Percentiles rank a stretch among this genome's conserved stretches.
Evolutionary conservation across 2,797 vertebrate species (phyloP).

Genomic region (Tapirus indicus): DNA sequence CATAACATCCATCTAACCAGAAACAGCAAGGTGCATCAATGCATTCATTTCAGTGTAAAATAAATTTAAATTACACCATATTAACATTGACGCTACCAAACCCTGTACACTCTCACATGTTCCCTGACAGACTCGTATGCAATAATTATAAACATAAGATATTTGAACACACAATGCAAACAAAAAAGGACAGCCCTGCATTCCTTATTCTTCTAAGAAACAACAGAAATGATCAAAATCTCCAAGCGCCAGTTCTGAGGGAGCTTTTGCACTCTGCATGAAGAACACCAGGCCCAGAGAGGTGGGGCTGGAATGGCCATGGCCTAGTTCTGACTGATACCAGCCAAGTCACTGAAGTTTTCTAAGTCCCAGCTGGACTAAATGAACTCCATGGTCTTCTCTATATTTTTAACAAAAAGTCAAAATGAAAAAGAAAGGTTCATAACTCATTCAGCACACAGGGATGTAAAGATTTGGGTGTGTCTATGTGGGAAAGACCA

Average conservation of each 20-base stretch:
- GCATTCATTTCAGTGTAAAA: not conserved
- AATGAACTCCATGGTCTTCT: not conserved
- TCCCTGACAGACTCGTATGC: not conserved
- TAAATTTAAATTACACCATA: constrained; percentile 37
- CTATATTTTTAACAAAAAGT: not conserved
- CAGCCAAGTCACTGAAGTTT: not conserved
- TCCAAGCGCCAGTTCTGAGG: not conserved
- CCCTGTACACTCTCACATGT: not conserved
- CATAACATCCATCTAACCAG: constrained; percentile 12
- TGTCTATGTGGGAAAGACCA: not conserved
- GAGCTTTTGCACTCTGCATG: not conserved
- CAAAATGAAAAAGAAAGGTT: not conserved
- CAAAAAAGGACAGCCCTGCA: not conserved
- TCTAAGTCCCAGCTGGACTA: not conserved
- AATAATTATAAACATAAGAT: constrained; percentile 17
- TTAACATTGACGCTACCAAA: not conserved
- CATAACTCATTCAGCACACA: not conserved
- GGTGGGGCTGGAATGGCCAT: not conserved
- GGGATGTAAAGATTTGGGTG: not conserved
- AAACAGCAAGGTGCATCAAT: not conserved
- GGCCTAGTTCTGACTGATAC: not conserved
- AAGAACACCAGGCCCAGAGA: not conserved
- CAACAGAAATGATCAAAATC: not conserved
- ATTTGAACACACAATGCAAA: constrained; percentile 37
- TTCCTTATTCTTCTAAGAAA: constrained; percentile 23